Evolutionary conservation across 2,797 vertebrate species (phyloP).

Genomic region (Cirrhinus molitorella): DNA sequence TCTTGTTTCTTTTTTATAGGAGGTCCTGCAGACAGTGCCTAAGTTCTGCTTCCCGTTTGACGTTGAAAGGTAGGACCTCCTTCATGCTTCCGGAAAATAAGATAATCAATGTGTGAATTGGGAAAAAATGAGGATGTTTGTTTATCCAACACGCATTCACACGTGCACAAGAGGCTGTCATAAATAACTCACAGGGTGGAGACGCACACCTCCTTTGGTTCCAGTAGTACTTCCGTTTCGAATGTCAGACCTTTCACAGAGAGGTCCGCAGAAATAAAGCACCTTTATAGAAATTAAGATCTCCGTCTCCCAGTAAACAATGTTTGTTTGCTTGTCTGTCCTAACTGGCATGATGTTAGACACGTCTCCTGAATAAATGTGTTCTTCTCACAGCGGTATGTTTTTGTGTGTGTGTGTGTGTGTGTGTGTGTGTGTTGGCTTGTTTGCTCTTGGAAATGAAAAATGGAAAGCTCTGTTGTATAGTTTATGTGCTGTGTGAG

Average conservation of each 20-base stretch:
- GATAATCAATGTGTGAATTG: slow-evolving; percentile 2
- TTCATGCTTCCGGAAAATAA: slow-evolving; percentile 42
- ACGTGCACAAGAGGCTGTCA: slow-evolving; percentile 19
- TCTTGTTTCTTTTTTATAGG: slow-evolving; percentile 77
- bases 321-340: slow-evolving; percentile 45
- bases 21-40: slow-evolving; percentile 92
- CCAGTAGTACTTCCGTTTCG: neutral
- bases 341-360: slow-evolving; percentile 14
- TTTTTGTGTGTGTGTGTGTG: neutral
- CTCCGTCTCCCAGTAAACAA: slow-evolving; percentile 15
- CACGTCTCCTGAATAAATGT: slow-evolving; percentile 10
- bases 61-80: slow-evolving; percentile 87
- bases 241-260: slow-evolving; percentile 13
- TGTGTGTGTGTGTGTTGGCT: slow-evolving; percentile 10
- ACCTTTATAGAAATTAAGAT: slow-evolving; percentile 5
- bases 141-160: slow-evolving; percentile 30
- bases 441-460: slow-evolving; percentile 64
- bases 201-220: slow-evolving; percentile 24
- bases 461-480: slow-evolving; percentile 69
- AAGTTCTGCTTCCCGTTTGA: slow-evolving; percentile 99
- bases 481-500: slow-evolving; percentile 46
- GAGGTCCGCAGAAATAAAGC: neutral
- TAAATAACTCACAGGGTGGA: slow-evolving; percentile 27
- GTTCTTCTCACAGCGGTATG: neutral
- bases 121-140: slow-evolving; percentile 15